Base-by-base conservation (phyloP, 2,797 vertebrate species). In the Microctenopoma stevenorrisi region DNA sequence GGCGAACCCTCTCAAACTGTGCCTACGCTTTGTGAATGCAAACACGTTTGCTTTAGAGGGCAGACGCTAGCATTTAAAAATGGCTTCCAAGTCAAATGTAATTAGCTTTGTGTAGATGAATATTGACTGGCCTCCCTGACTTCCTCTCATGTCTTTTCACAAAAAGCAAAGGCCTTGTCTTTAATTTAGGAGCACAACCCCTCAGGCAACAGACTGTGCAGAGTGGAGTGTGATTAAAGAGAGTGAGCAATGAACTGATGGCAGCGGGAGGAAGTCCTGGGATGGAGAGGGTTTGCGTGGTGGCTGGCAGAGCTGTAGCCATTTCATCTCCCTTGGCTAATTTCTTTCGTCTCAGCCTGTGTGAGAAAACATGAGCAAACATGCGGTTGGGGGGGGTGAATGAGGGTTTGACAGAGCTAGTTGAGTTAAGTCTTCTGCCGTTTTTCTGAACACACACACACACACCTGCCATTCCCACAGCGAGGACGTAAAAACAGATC, bases 271-370 rank as follows among this genome's bases (percentile, higher is more conserved):
- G 55, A 86, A 82, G 84, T 82, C 76, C 65, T 79, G 73, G 72
- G 85, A 74, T 37, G 1, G 12, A 70, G 67, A 68, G 58, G 49
- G 44, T 25, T 70, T 79, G 65, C 63, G 22, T n/a, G 48, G 68
- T 70, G 76, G 71, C 75, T 81, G 84, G 84, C 84, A 78, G 78
- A 83, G 72, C 46, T 15, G 1, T 38, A 56, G 74, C 68, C 42
- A 44, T 80, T 68, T 86, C 81, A 74, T 82, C 83, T 79, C 80
- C 69, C 76, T 46, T 13, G 15, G 67, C 62, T 86, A 84, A 84
- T 85, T 85, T 75, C 71, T 81, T 86, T 84, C 70, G 80, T 87
- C 77, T 76, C 78, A 80, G 86, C 64, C 42, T 59, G 73, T 78
- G 80, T 75, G 81, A 78, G 82, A 65, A 82, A 83, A 75, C 67